Percentiles rank a stretch among this genome's conserved stretches.
Evolutionary conservation across 2,113 vertebrate species (phyloP).

Genomic region (Dasypus novemcinctus): DNA sequence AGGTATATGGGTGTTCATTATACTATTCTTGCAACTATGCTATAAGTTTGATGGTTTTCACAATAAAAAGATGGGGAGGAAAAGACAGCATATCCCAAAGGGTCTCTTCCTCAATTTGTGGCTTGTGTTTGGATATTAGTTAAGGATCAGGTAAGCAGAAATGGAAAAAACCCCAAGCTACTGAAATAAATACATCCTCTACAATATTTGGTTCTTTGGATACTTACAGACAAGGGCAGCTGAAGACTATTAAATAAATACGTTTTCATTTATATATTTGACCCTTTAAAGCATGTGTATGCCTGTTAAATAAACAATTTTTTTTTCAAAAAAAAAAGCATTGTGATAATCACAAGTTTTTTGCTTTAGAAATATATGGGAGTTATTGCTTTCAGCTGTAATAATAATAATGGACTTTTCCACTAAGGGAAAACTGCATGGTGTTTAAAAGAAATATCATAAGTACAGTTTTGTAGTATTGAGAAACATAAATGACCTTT

Average conservation of each 20-base stretch:
- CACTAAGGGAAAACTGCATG: constrained; percentile 60
- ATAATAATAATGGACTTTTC: constrained; percentile 80
- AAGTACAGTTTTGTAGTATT: constrained; percentile 58
- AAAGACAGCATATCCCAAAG: not conserved
- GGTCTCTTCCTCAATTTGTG: not conserved
- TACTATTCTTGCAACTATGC: not conserved
- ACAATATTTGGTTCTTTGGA: constrained; percentile 24
- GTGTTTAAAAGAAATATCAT: constrained; percentile 79
- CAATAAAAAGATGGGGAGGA: not conserved
- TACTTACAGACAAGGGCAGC: not conserved
- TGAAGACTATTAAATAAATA: constrained; percentile 39
- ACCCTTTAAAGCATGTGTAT: constrained; percentile 1
- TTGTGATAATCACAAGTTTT: constrained; percentile 75
- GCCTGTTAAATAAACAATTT: constrained; percentile 42
- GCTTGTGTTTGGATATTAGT: constrained; percentile 20
- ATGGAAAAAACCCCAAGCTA: constrained; percentile 39
- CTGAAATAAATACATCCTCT: constrained; percentile 58
- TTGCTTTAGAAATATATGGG: constrained; percentile 75
- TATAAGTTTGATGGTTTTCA: constrained; percentile 9
- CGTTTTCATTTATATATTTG: not conserved
- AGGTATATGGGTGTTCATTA: not conserved
- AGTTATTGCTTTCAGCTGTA: constrained; percentile 83
- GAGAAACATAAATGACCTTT: constrained; percentile 60
- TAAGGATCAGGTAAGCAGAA: constrained; percentile 39
- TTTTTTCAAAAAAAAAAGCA: constrained; percentile 35